phyloP scores from a whole-genome alignment of 1,140 invertebrate genomes.

The Drosophila athabasca region DNA sequence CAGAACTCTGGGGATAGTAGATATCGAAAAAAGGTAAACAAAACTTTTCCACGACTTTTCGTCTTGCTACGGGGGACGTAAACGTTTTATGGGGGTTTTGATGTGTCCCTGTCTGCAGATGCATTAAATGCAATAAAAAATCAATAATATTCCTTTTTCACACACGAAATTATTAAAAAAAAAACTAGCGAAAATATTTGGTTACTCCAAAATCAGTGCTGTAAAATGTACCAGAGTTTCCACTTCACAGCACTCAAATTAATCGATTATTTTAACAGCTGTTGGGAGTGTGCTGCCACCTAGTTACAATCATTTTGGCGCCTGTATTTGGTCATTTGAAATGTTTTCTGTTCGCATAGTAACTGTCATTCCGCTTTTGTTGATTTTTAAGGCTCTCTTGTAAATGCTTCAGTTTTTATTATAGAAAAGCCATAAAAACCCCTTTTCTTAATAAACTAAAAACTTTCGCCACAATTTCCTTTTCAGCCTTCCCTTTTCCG shows the following conservation, averaged over 20 bases:
- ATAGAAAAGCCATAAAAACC: background rate
- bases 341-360: background rate
- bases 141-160: conserved; percentile 61
- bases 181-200: conserved; percentile 63
- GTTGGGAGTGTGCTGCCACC: conserved; percentile 7
- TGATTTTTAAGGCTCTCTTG: background rate
- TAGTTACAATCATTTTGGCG: background rate
- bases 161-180: conserved; percentile 51
- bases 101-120: conserved; percentile 7
- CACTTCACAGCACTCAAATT: background rate
- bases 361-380: too few relatives aligned
- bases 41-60: conserved; percentile 40
- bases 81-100: conserved; percentile 15
- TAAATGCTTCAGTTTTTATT: background rate
- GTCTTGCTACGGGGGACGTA: conserved; percentile 4
- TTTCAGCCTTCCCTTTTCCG: conserved; percentile 17
- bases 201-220: conserved; percentile 30
- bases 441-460: background rate
- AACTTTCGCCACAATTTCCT: conserved; percentile 45
- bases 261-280: conserved; percentile 14
- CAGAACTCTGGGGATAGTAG: conserved; percentile 51
- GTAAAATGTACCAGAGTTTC: background rate
- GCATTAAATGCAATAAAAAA: conserved; percentile 54
- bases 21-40: conserved; percentile 78
- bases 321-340: background rate